Percentiles rank a stretch among this genome's conserved stretches.
These are phyloP conservation scores for Podarcis raffonei DNA, from an alignment of 2,113 vertebrate species.

Conservation along the genomic window DNA sequence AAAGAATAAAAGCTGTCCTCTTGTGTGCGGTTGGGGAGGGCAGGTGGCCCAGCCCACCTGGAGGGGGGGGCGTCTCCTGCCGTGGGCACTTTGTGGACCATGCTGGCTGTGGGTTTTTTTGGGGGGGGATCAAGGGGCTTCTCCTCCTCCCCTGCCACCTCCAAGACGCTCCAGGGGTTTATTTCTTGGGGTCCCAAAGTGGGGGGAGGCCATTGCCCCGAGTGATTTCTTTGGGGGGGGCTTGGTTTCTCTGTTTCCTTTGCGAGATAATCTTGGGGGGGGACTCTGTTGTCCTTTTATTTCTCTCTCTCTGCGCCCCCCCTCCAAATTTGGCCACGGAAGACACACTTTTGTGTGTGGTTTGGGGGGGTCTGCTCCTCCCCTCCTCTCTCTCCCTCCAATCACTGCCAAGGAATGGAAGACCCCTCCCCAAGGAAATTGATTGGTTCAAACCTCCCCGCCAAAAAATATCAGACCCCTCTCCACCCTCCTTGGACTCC, in stretches of 20 bases:
- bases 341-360: not conserved
- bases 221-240: not conserved
- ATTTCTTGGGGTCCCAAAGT: too few relatives aligned
- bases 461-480: too few relatives aligned
- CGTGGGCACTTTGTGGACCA: too few relatives aligned
- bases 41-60: too few relatives aligned
- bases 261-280: not conserved
- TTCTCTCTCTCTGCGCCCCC: not conserved
- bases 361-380: not conserved
- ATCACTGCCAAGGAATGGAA: not conserved
- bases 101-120: too few relatives aligned
- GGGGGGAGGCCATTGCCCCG: not conserved
- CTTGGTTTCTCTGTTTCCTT: not conserved
- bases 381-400: constrained; percentile 9
- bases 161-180: not conserved
- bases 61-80: too few relatives aligned
- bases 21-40: too few relatives aligned
- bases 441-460: not conserved
- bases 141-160: constrained; percentile 52
- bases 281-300: not conserved
- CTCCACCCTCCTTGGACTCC: not conserved
- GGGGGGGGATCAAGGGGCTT: not conserved
- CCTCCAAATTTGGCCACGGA: not conserved
- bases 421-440: not conserved
- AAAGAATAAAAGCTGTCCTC: too few relatives aligned